Base-by-base conservation (phyloP, 2,888 invertebrate genomes). In the Drosophila mimica region DNA sequence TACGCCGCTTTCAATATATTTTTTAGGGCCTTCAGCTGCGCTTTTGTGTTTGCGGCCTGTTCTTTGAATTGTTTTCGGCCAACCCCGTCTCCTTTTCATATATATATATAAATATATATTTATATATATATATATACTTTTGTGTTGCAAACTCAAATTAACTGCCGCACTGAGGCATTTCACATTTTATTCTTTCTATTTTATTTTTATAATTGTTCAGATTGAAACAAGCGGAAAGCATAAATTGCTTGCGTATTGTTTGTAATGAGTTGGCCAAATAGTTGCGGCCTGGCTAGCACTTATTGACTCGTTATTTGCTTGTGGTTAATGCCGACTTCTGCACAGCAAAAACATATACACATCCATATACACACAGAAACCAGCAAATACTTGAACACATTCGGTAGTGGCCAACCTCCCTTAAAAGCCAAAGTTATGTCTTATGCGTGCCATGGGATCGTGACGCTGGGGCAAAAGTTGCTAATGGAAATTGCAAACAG, bases 401-500 rank as follows among this genome's bases (percentile, higher is more conserved):
- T 72, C 40, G 56, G 7, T 13, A 31, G 52, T 53, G 58, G 64
- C 60, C 48, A n/a, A 31, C 57, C 60, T 30, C 43, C n/a, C 33
- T 25, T n/a, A 43, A 36, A 66, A 9, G 53, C 34, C 15, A 56
- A 70, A 70, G 65, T 65, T 70, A 34, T 66, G 57, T 60, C 69
- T 70, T 69, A 57, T 76, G 73, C 76, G 74, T 60, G 79, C 56
- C 70, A 34, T 51, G 61, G 76, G 71, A 71, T 79, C 84, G 77
- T 85, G 81, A 75, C 79, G 75, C 62, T 59, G 54, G 57, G 66
- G 59, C 70, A 76, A 88, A 87, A 88, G 88, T 90, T 88, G 79
- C 83, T 88, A 88, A 88, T 88, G 88, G 88, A 88, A 88, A 88
- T 88, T 86, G 84, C 89, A 82, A 90, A 80, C 76, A 82, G 76